A percentile compares a stretch with the other conserved stretches of the same genome.
Conservation (phyloP, 2,888 invertebrate genomes). For the Cerastis leucographa region DNA sequence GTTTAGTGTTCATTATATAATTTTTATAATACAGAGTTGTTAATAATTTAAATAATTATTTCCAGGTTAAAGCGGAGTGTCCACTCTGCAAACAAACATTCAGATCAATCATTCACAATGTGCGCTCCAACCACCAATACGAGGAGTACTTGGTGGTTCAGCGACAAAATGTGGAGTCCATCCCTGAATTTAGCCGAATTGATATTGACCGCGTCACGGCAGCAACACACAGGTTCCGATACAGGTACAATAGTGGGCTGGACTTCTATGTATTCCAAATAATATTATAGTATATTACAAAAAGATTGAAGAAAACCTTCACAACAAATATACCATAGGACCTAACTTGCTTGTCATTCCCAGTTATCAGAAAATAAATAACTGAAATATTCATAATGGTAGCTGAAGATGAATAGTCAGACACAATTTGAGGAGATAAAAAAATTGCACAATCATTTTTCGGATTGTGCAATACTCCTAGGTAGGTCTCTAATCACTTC, state of each 20-base stretch:
- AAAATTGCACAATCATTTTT: constrained; percentile 28
- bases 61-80: constrained; percentile 97
- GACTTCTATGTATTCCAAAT: constrained; percentile 14
- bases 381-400: neutral
- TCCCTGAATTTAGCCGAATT: constrained; percentile 71
- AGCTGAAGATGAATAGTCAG: neutral
- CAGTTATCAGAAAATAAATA: constrained; percentile 18
- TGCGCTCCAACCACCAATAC: constrained; percentile 96
- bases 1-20: neutral
- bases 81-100: constrained; percentile 98
- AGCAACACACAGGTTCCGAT: constrained; percentile 86
- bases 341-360: neutral
- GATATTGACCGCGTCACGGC: constrained; percentile 79
- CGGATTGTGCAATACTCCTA: constrained; percentile 12
- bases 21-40: neutral
- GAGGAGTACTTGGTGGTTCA: constrained; percentile 94
- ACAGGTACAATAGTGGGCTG: constrained; percentile 77
- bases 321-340: neutral
- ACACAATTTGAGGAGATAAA: neutral
- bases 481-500: neutral
- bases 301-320: constrained; percentile 14
- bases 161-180: constrained; percentile 74
- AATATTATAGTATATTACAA: constrained; percentile 9
- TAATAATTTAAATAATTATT: constrained; percentile 57
- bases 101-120: constrained; percentile 97